phyloP scores from a whole-genome alignment of 2,797 vertebrate genomes.

The Lepidocolaptes lacrymiger region DNA sequence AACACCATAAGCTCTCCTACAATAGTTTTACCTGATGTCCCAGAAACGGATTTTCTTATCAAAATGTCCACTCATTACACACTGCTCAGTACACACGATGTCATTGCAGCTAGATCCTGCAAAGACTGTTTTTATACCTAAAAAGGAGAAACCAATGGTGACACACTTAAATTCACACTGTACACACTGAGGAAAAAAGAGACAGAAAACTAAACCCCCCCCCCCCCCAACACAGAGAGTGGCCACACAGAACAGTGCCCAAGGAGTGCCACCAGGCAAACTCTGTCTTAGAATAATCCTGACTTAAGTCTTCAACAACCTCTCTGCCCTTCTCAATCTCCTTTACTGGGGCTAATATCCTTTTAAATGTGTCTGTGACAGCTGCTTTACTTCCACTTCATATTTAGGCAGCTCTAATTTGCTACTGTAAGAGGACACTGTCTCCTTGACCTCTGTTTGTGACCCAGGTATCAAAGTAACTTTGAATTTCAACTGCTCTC shows the following conservation, averaged over 20 bases:
- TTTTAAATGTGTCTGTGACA: background rate
- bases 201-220: background rate
- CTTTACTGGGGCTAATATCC: background rate
- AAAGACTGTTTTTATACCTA: slow-evolving; percentile 98
- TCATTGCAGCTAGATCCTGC: slow-evolving; percentile 98
- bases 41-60: slow-evolving; percentile 99
- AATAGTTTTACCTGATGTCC: slow-evolving; percentile 89
- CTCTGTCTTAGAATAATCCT: slow-evolving; percentile 23
- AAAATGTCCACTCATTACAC: slow-evolving; percentile 98
- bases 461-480: background rate
- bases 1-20: background rate
- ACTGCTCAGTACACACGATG: slow-evolving; percentile 96
- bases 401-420: slow-evolving; percentile 1
- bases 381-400: background rate
- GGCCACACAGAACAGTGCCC: background rate
- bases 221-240: background rate
- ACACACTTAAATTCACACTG: background rate
- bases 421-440: background rate
- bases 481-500: background rate
- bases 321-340: slow-evolving; percentile 24
- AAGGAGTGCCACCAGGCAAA: background rate
- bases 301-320: slow-evolving; percentile 18
- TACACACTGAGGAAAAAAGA: background rate
- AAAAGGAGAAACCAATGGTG: background rate
- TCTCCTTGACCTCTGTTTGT: background rate